Base-by-base conservation (phyloP, 2,797 vertebrate species). In the Melanotaenia maccullochi region DNA sequence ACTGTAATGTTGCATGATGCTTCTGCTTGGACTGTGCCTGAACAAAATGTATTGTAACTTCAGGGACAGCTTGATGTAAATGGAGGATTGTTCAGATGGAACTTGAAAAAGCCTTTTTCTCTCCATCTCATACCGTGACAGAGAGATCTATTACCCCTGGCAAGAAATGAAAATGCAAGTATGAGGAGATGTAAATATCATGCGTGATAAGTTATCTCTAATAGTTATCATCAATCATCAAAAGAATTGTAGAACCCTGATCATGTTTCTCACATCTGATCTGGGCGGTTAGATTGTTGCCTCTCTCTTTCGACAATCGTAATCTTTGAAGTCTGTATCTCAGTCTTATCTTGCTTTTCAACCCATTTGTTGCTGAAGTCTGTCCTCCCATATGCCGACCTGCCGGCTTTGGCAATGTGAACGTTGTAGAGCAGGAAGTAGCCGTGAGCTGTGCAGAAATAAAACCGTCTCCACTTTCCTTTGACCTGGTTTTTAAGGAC, bases 401-500 rank as follows among this genome's bases (percentile, higher is more conserved):
- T 65, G 56, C 55, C 7, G 7, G 75, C 71, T 12, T 9, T n/a
- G 74, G 49, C 70, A 14, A 33, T 1, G 28, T 18, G 20, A 60
- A 68, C 58, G 54, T 57, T 16, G 16, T 49, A 18, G 30, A 59
- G 70, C 78, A 73, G 78, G 63, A 76, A 75, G 73, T 25, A 12
- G 75, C 84, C 24, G 9, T 35, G 6, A 83, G 87, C 87, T 33
- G 70, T 76, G 65, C 42, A 64, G 68, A 79, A 73, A 85, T 57
- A 78, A 78, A 77, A 47, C 68, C 18, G 55, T 36, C 38, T 76
- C 62, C 42, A 14, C 82, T 78, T 77, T 69, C 75, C 24, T 77
- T 56, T 89, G 90, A 89, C 92, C 90, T 68, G 89, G 66, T 90
- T 91, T 64, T 56, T 61, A 82, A 82, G 65, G 57, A 63, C 44